These are phyloP conservation scores for Artemisiospiza belli DNA, from an alignment of 2,113 vertebrate genomes.

Conservation along the genomic window DNA sequence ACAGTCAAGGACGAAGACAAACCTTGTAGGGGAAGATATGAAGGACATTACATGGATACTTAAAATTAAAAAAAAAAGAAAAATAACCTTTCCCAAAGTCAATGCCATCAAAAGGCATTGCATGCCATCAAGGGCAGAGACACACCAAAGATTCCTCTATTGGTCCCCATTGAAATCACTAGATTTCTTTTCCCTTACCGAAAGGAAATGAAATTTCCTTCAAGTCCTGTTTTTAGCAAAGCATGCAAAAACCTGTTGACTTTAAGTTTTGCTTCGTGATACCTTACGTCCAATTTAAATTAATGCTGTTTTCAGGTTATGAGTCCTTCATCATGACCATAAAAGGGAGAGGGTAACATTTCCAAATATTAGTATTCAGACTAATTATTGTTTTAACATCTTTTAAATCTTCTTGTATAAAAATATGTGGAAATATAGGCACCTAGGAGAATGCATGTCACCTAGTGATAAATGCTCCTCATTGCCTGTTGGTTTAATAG, in stretches of 20 bases:
- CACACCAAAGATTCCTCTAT: no score
- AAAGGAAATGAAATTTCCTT: not conserved
- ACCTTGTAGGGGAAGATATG: no score
- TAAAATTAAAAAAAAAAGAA: no score
- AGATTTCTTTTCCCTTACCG: no score
- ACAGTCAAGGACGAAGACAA: no score
- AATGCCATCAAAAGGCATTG: no score
- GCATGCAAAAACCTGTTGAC: not conserved
- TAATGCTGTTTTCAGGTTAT: not conserved
- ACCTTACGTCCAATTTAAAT: not conserved
- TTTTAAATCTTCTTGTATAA: not conserved
- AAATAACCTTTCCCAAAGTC: no score
- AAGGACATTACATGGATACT: no score
- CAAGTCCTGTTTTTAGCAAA: not conserved
- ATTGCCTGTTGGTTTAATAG: not conserved
- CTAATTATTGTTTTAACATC: not conserved
- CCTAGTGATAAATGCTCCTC: not conserved
- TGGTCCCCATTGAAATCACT: no score
- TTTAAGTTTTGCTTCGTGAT: not conserved
- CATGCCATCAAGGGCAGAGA: no score
- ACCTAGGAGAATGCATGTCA: not conserved
- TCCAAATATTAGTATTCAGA: not conserved
- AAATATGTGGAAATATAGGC: not conserved
- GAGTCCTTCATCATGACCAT: not conserved
- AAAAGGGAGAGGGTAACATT: not conserved